These are phyloP conservation scores for Larimichthys crocea DNA, from an alignment of 2,113 vertebrate species.

Conservation along the genomic window DNA sequence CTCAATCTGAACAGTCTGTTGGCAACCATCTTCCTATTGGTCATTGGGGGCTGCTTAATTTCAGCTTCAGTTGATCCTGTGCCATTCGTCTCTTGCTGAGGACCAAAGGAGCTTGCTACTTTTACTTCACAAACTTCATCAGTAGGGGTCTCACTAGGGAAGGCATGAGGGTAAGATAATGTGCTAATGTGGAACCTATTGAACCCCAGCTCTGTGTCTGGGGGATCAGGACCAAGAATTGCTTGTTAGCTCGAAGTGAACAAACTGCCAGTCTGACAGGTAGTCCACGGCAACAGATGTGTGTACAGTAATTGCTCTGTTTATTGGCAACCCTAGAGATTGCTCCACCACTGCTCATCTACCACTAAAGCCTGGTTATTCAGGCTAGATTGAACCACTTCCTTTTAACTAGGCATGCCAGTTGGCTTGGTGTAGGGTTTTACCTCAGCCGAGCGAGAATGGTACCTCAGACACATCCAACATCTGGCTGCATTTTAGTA, in stretches of 20 bases:
- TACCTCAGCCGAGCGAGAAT: constrained; percentile 53
- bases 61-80: not conserved
- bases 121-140: not conserved
- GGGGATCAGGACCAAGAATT: constrained; percentile 18
- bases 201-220: not conserved
- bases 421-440: constrained; percentile 47
- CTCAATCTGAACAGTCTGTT: constrained; percentile 7
- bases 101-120: not conserved
- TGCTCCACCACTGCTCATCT: constrained; percentile 47
- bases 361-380: constrained; percentile 48
- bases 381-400: constrained; percentile 54
- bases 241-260: constrained; percentile 2
- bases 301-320: constrained; percentile 58
- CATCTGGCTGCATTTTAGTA: constrained; percentile 75
- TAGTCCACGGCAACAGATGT: constrained; percentile 57
- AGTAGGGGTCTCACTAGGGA: not conserved
- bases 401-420: constrained; percentile 36
- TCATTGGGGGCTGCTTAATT: not conserved
- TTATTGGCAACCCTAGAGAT: constrained; percentile 47
- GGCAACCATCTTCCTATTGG: constrained; percentile 7
- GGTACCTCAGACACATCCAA: constrained; percentile 67
- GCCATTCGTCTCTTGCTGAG: not conserved
- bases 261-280: constrained; percentile 40
- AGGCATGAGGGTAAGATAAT: not conserved
- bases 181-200: constrained; percentile 8